Evolutionary conservation across 2,888 invertebrate genomes (phyloP).

Genomic region (Drosophila conformis): DNA sequence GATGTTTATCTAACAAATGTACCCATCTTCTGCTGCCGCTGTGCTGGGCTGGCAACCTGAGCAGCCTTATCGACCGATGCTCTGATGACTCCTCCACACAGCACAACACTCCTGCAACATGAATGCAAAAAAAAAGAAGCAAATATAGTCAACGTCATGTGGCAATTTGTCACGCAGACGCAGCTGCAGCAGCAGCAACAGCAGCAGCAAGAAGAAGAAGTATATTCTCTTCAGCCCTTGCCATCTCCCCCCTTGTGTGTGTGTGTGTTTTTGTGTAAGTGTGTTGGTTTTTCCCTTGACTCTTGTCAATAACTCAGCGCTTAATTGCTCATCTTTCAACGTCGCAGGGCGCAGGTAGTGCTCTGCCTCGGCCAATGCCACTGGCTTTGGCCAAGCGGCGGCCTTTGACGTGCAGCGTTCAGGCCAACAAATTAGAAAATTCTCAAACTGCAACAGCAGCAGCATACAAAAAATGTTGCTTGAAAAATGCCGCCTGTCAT

Average conservation of each 20-base stretch:
- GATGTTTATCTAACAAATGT: conserved; percentile 73
- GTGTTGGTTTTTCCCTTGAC: conserved; percentile 41
- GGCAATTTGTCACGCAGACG: conserved; percentile 73
- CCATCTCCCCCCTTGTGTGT: background rate
- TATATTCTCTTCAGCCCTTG: background rate
- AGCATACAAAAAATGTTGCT: conserved; percentile 2
- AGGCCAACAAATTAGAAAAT: conserved; percentile 64
- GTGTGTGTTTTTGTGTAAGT: background rate
- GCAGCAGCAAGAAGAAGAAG: background rate
- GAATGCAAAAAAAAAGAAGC: conserved; percentile 14
- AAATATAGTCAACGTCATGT: conserved; percentile 64
- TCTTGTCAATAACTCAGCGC: conserved; percentile 78
- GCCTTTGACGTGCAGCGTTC: conserved; percentile 43
- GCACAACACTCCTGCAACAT: conserved; percentile 20
- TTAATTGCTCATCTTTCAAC: conserved; percentile 81
- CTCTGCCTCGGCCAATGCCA: conserved; percentile 1
- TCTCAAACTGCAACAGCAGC: conserved; percentile 25
- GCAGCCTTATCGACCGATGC: conserved; percentile 45
- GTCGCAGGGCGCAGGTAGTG: conserved; percentile 45
- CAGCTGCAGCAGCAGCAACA: conserved; percentile 19
- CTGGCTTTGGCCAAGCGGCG: conserved; percentile 36
- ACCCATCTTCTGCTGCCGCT: conserved; percentile 25
- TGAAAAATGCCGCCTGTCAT: conserved; percentile 67
- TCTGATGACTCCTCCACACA: conserved; percentile 36
- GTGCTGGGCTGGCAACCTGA: conserved; percentile 39